Base-by-base conservation (phyloP, 2,797 vertebrate genomes). In the Huso huso region DNA sequence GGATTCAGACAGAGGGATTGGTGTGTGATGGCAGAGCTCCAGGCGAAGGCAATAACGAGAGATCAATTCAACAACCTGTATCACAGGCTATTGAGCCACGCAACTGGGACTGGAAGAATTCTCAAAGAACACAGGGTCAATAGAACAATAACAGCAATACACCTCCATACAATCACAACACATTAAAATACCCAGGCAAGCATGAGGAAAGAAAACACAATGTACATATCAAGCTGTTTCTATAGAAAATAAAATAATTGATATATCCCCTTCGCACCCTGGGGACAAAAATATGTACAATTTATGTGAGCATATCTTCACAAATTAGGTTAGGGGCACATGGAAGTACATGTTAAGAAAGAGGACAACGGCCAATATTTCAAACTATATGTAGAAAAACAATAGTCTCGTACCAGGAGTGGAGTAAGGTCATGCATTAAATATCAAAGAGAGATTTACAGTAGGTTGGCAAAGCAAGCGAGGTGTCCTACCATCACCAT, bases 131-230 rank as follows among this genome's bases (percentile, higher is more conserved):
- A 63, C 51, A 63, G 23, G 69, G 65, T 63, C 65, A 67, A 60
- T 63, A 59, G 51, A 12, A 37, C 13, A 53, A 60, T 70, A 66
- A 70, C 37, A 37, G 37, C 37, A 37, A 63, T 64, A 67, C 69
- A 63, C 53, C 53, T 67, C 61, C 52, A 58, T 63, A 62, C 12
- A 48, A 55, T 37, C 37, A 23, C 10, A 58, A 11, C 55, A 9
- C 7, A 66, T 60, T 49, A 67, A 67, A 58, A 67, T 53, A 49
- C 64, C 15, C 5, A 37, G 37, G 37, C 37, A 62, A 51, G 48
- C 49, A 59, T 70, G 55, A 52, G 55, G 37, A 49, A 53, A 11
- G 7, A 62, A 66, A 23, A 52, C 51, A 49, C n/a, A 9, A 9
- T 58, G 62, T 12, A 10, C 48, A 55, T 10, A 8, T 48, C 62